Percentiles rank a stretch among this genome's conserved stretches.
These are phyloP conservation scores for Cherax quadricarinatus DNA, from an alignment of 1,140 invertebrate species.

Conservation along the genomic window DNA sequence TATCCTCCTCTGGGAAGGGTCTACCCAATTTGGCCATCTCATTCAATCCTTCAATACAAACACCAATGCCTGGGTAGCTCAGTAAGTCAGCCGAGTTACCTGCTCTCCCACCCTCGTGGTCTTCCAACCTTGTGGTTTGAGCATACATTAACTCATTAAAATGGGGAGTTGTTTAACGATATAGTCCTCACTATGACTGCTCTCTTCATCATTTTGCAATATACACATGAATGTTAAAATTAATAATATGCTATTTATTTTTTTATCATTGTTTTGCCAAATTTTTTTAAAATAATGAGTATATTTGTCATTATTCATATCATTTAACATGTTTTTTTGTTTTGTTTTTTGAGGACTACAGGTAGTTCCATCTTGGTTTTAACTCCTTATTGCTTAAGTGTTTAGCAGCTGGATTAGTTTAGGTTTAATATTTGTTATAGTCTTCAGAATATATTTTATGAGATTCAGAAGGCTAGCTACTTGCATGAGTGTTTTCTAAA, in stretches of 20 bases:
- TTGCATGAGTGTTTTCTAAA: neutral
- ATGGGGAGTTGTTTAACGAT: constrained; percentile 6
- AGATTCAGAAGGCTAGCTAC: neutral
- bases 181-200: neutral
- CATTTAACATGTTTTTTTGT: neutral
- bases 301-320: neutral
- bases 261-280: neutral
- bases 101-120: constrained; percentile 5
- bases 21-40: constrained; percentile 76
- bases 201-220: neutral
- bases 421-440: constrained; percentile 7
- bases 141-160: neutral
- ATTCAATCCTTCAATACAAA: constrained; percentile 78
- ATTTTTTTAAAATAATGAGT: neutral
- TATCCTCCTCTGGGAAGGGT: constrained; percentile 75
- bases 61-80: constrained; percentile 78
- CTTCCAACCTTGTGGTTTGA: constrained; percentile 9
- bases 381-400: neutral
- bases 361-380: constrained; percentile 41
- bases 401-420: neutral
- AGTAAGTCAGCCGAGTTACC: constrained; percentile 75
- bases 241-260: neutral
- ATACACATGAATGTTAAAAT: neutral
- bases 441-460: neutral
- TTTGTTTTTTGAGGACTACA: neutral